Percentiles rank a stretch among this genome's conserved stretches.
phyloP scores from a whole-genome alignment of 2,888 invertebrate genomes.

The Hesperia comma region DNA sequence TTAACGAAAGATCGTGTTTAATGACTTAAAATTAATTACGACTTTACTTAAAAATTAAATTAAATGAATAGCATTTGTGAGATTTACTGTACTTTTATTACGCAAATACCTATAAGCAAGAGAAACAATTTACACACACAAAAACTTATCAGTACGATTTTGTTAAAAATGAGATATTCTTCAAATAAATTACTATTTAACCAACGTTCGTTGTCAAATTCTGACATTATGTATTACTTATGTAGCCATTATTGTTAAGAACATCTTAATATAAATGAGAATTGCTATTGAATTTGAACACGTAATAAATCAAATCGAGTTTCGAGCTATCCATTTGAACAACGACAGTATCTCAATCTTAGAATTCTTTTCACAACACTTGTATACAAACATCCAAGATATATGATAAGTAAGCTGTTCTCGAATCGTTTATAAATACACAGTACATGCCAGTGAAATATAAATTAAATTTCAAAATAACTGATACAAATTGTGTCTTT shows the following conservation, averaged over 20 bases:
- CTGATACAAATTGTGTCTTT: conserved; percentile 45
- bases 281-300: conserved; percentile 39
- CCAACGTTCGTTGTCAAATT: neutral
- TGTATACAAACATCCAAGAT: conserved; percentile 51
- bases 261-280: conserved; percentile 48
- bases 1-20: too few relatives aligned
- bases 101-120: too few relatives aligned
- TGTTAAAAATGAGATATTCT: too few relatives aligned
- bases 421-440: conserved; percentile 47
- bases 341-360: conserved; percentile 63
- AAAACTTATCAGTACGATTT: too few relatives aligned
- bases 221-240: neutral
- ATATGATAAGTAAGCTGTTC: conserved; percentile 56
- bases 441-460: conserved; percentile 55
- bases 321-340: neutral
- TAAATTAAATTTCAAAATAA: conserved; percentile 54
- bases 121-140: too few relatives aligned
- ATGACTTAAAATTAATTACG: too few relatives aligned
- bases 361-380: conserved; percentile 60
- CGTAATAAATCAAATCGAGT: conserved; percentile 25
- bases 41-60: too few relatives aligned
- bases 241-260: conserved; percentile 40
- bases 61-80: too few relatives aligned
- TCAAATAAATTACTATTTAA: neutral
- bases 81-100: too few relatives aligned